phyloP scores from a whole-genome alignment of 2,888 invertebrate species.

The Odontomyia ornata region DNA sequence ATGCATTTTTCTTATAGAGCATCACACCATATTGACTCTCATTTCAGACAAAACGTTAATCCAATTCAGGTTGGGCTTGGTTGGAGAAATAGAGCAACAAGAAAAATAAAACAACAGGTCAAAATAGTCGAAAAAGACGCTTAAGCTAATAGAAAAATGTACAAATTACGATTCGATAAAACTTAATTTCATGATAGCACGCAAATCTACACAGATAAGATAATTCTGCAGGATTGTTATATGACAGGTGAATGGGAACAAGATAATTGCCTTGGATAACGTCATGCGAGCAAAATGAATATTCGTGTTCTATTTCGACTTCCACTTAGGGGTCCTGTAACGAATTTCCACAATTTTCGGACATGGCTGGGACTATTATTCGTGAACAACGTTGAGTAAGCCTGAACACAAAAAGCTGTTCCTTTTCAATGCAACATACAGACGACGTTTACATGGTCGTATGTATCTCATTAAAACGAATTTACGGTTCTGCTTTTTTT shows the following conservation, averaged over 20 bases:
- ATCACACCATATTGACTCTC: no score
- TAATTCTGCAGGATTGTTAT: conserved; percentile 43
- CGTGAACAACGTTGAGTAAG: neutral
- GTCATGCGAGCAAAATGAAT: neutral
- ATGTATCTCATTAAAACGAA: no score
- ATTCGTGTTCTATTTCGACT: conserved; percentile 19
- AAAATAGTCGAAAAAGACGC: conserved; percentile 4
- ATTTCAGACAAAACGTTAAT: no score
- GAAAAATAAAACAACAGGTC: neutral
- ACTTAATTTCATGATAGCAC: conserved; percentile 49
- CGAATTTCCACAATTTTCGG: neutral
- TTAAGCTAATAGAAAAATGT: conserved; percentile 28
- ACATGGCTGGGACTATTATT: neutral
- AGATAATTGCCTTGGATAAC: conserved; percentile 44
- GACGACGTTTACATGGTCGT: no score
- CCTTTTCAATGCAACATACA: no score
- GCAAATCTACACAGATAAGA: conserved; percentile 48
- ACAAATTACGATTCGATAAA: conserved; percentile 47
- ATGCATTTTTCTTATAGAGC: no score
- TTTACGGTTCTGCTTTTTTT: no score
- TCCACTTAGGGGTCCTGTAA: neutral
- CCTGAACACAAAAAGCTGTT: no score
- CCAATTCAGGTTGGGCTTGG: neutral
- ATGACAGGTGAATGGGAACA: conserved; percentile 46
- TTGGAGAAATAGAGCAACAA: neutral